These are phyloP conservation scores for Synanthedon andrenaeformis DNA, from an alignment of 2,888 invertebrate genomes.

Conservation along the genomic window DNA sequence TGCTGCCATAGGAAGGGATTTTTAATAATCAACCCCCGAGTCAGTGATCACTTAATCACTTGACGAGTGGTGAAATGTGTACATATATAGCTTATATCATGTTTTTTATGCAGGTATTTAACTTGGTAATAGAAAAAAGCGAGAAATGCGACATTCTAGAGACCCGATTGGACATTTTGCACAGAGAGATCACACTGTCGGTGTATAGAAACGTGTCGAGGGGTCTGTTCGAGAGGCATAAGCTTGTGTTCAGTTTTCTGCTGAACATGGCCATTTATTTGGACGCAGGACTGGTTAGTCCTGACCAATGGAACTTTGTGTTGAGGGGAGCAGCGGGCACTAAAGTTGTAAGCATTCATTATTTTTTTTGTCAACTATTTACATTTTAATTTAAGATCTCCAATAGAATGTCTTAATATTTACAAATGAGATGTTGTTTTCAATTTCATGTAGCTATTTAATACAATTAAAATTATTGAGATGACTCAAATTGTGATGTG, in stretches of 20 bases:
- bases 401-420: too few relatives aligned
- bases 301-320: slow-evolving; percentile 81
- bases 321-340: slow-evolving; percentile 78
- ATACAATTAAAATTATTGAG: background rate
- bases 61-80: too few relatives aligned
- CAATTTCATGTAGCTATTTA: background rate
- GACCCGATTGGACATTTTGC: slow-evolving; percentile 76
- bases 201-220: slow-evolving; percentile 90
- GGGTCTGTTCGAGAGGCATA: slow-evolving; percentile 91
- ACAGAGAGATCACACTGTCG: slow-evolving; percentile 81
- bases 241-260: slow-evolving; percentile 89
- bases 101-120: too few relatives aligned
- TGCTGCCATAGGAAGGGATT: too few relatives aligned
- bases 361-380: too few relatives aligned
- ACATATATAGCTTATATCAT: too few relatives aligned
- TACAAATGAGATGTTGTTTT: background rate
- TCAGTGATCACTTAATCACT: too few relatives aligned
- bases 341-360: slow-evolving; percentile 37
- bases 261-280: slow-evolving; percentile 81
- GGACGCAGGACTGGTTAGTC: slow-evolving; percentile 70
- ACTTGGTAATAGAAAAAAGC: slow-evolving; percentile 81
- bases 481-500: too few relatives aligned
- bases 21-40: too few relatives aligned
- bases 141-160: slow-evolving; percentile 76
- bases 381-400: too few relatives aligned